These are phyloP conservation scores for Radopholus similis DNA, from an alignment of 1,140 invertebrate species.

Conservation along the genomic window DNA sequence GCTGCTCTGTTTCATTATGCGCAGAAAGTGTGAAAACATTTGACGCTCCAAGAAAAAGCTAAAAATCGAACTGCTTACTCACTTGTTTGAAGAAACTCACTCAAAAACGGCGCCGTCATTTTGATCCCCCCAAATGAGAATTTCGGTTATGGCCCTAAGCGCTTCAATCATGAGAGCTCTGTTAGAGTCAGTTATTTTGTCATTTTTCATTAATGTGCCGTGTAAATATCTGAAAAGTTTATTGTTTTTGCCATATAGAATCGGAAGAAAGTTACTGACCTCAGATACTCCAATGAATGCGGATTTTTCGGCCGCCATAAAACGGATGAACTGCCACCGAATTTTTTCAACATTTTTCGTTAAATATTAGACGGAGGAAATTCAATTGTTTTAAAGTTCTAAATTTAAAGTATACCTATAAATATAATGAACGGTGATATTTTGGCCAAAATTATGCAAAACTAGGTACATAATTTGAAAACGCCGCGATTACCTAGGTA, in stretches of 20 bases:
- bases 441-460: no score
- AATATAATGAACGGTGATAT: no score
- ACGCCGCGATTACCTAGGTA: no score
- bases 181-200: constrained; percentile 90
- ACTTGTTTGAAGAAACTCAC: constrained; percentile 68
- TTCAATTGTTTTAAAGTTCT: no score
- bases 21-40: constrained; percentile 94
- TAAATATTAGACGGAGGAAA: no score
- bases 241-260: constrained; percentile 3
- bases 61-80: constrained; percentile 37
- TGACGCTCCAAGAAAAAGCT: constrained; percentile 98
- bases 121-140: constrained; percentile 99
- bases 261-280: constrained; percentile 37
- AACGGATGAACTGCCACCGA: neutral
- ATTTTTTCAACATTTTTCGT: constrained; percentile 21
- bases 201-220: constrained; percentile 89
- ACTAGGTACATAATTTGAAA: no score
- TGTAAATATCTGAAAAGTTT: constrained; percentile 75
- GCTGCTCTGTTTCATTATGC: constrained; percentile 94
- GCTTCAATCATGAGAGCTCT: constrained; percentile 91
- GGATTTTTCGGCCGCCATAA: constrained; percentile 59
- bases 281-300: constrained; percentile 58
- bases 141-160: constrained; percentile 83
- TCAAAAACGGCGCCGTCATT: constrained; percentile 99
- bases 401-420: no score